Evolutionary conservation across 2,113 vertebrate genomes (phyloP).

Genomic region (Jaculus jaculus): DNA sequence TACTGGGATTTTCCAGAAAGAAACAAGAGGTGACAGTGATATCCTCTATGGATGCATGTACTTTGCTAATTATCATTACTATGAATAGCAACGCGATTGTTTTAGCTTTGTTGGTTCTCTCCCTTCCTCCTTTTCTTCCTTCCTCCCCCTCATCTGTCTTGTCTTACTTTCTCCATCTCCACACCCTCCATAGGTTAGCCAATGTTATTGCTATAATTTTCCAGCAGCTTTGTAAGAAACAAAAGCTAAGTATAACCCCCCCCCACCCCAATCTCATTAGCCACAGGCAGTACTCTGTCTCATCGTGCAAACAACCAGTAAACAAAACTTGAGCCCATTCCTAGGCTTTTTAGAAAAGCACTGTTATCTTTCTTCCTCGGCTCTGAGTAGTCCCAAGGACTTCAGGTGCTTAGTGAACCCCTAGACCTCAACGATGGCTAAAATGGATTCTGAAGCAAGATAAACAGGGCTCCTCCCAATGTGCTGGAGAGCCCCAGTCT

Average conservation of each 20-base stretch:
- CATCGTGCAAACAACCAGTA: neutral
- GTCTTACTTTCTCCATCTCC: neutral
- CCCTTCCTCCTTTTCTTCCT: neutral
- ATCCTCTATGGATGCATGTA: neutral
- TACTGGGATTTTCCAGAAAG: neutral
- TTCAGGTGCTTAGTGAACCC: neutral
- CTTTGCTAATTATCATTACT: neutral
- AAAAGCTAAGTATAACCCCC: neutral
- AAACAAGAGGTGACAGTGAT: neutral
- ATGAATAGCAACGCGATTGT: no score
- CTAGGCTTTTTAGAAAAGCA: slow-evolving; percentile 44
- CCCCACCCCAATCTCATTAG: neutral
- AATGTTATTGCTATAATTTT: neutral
- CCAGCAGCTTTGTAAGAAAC: slow-evolving; percentile 30
- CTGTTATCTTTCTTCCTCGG: neutral
- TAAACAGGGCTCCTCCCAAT: slow-evolving; percentile 23
- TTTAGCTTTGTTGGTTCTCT: no score
- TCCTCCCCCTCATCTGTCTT: neutral
- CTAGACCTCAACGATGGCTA: neutral
- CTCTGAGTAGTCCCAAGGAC: neutral
- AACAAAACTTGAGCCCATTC: slow-evolving; percentile 26
- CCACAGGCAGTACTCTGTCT: neutral
- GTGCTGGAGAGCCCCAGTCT: neutral
- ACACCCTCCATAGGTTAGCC: neutral
- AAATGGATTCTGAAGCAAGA: slow-evolving; percentile 58